Conservation (phyloP, 1,140 invertebrate species). For the Cryptotermes secundus region DNA sequence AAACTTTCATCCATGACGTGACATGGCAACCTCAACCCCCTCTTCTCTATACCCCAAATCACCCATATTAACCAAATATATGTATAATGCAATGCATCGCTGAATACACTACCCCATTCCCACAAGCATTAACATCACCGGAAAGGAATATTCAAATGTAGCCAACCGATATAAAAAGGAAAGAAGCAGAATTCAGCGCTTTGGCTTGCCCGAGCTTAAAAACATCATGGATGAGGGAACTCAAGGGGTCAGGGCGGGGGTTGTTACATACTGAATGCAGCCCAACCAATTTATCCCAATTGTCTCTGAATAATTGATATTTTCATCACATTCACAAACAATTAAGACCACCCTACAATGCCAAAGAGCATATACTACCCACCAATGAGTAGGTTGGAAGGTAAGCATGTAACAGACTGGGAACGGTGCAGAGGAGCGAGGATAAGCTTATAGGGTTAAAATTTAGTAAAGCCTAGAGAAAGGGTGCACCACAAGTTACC, state of each 20-base stretch:
- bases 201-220: slow-evolving; percentile 24
- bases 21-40: background rate
- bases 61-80: background rate
- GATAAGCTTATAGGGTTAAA: background rate
- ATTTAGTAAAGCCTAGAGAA: background rate
- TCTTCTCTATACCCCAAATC: background rate
- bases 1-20: background rate
- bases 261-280: background rate
- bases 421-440: background rate
- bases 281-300: slow-evolving; percentile 30
- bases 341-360: slow-evolving; percentile 26
- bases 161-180: background rate
- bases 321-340: slow-evolving; percentile 37
- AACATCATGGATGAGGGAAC: slow-evolving; percentile 23
- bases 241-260: background rate
- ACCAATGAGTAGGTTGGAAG: background rate
- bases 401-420: background rate
- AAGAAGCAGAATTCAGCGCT: background rate
- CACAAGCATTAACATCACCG: slow-evolving; percentile 23
- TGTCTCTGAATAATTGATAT: slow-evolving; percentile 38
- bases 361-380: slow-evolving; percentile 28
- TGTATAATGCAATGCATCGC: background rate
- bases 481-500: background rate
- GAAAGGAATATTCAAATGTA: slow-evolving; percentile 28
- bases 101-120: slow-evolving; percentile 51